Evolutionary conservation across 2,888 invertebrate genomes (phyloP).

Genomic region (Dynastes tityus): DNA sequence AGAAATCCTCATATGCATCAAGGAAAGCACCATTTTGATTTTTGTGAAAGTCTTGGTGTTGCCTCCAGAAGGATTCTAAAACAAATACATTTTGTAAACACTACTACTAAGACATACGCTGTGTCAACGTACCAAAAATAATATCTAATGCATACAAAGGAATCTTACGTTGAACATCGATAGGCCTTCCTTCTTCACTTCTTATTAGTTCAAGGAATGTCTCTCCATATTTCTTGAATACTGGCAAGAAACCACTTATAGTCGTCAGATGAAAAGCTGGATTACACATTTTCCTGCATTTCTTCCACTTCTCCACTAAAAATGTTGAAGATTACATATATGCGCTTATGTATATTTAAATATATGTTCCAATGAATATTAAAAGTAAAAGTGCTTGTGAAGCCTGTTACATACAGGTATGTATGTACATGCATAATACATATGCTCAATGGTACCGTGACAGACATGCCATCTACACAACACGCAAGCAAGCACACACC

Average conservation of each 20-base stretch:
- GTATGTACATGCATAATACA: too few relatives aligned
- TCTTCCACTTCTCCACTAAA: slow-evolving; percentile 4
- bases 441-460: too few relatives aligned
- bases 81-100: background rate
- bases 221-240: background rate
- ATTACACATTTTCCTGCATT: slow-evolving; percentile 3
- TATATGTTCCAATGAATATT: too few relatives aligned
- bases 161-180: background rate
- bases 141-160: slow-evolving; percentile 19
- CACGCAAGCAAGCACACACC: too few relatives aligned
- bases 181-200: background rate
- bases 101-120: too few relatives aligned
- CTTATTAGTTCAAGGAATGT: background rate
- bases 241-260: background rate
- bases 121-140: slow-evolving; percentile 1
- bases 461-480: too few relatives aligned
- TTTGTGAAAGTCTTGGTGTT: slow-evolving; percentile 45
- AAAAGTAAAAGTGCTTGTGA: too few relatives aligned
- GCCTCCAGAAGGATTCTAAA: slow-evolving; percentile 54
- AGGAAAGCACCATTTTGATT: slow-evolving; percentile 50
- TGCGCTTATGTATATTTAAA: too few relatives aligned
- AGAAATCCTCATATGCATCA: slow-evolving; percentile 44
- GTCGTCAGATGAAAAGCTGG: slow-evolving; percentile 5
- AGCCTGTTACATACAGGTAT: too few relatives aligned
- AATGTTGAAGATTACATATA: background rate